A percentile compares a stretch with the other conserved stretches of the same genome.
These are phyloP conservation scores for Cydia splendana DNA, from an alignment of 1,140 invertebrate genomes.

Conservation along the genomic window DNA sequence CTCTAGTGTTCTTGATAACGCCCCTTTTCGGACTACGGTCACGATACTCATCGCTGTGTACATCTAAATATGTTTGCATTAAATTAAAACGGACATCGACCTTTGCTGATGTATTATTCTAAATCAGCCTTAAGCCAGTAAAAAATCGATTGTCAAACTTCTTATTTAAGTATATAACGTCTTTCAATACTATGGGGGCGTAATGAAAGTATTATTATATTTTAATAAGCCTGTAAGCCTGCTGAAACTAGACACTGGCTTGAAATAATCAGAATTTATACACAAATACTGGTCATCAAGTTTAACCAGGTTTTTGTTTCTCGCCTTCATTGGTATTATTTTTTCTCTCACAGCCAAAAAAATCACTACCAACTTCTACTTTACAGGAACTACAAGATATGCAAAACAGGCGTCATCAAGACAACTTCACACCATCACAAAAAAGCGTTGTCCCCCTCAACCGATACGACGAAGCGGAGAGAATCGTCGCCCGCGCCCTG, in stretches of 20 bases:
- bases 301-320: too few relatives aligned
- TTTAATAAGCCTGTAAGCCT: too few relatives aligned
- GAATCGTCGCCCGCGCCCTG: slow-evolving; percentile 89
- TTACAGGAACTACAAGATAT: slow-evolving; percentile 92
- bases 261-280: too few relatives aligned
- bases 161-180: too few relatives aligned
- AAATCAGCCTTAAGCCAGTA: not conserved
- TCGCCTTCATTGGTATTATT: too few relatives aligned
- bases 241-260: too few relatives aligned
- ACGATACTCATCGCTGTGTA: not conserved
- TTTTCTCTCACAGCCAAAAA: not conserved
- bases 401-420: slow-evolving; percentile 92
- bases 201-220: too few relatives aligned
- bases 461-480: slow-evolving; percentile 93
- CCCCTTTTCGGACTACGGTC: not conserved
- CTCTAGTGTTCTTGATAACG: not conserved
- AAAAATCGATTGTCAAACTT: too few relatives aligned
- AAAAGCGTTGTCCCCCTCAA: slow-evolving; percentile 96
- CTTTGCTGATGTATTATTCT: not conserved
- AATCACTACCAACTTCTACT: not conserved
- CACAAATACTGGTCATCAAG: too few relatives aligned
- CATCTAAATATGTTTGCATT: not conserved
- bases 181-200: too few relatives aligned
- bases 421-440: slow-evolving; percentile 95
- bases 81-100: not conserved